Base-by-base conservation (phyloP, 2,888 invertebrate species). In the Diabrotica balteata region DNA sequence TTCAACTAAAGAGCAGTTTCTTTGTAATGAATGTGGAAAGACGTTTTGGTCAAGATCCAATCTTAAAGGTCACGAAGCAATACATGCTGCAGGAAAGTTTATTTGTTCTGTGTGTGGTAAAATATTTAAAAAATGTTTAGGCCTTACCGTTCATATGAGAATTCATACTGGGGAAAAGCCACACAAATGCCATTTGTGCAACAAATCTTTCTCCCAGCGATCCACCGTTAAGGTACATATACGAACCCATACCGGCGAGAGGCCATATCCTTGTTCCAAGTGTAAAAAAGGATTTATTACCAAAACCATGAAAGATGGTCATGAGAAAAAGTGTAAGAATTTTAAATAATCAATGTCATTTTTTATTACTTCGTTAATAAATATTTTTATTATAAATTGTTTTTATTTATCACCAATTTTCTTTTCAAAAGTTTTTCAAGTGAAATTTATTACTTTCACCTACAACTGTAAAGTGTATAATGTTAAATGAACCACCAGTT, bases 181-280 rank as follows among this genome's bases (percentile, higher is more conserved):
- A 42, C n/a, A 59, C 42, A 59, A 59, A 43, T 59, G 59, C 49
- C 59, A 50, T 11, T 50, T 32, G 22, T 59, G 59, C 42, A 10
- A 59, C 51, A 45, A 57, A 17, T 57, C 55, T 45, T 57, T 44
- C 17, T 17, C 55, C 11, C 55, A 57, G 9, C n/a, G 7, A 17
- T 11, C 55, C 6, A 42, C 45, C 6, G 11, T 57, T 8, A 45
- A 45, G 5, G 8, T 57, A 17, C 55, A 57, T 17, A 10, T 57
- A 5, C 43, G 55, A 7, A 11, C 45, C 17, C 55, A 57, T 9
- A 57, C 55, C 43, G 55, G 55, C 9, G 55, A 57, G 44, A 43
- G 55, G 57, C 75, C 80, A 50, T 84, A 82, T 59, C 72, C 77
- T 7, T 87, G 86, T 71, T 62, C 80, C 0, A 82, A 83, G 70